Conservation (phyloP, 1,140 invertebrate genomes). For the Conus ventricosus region DNA sequence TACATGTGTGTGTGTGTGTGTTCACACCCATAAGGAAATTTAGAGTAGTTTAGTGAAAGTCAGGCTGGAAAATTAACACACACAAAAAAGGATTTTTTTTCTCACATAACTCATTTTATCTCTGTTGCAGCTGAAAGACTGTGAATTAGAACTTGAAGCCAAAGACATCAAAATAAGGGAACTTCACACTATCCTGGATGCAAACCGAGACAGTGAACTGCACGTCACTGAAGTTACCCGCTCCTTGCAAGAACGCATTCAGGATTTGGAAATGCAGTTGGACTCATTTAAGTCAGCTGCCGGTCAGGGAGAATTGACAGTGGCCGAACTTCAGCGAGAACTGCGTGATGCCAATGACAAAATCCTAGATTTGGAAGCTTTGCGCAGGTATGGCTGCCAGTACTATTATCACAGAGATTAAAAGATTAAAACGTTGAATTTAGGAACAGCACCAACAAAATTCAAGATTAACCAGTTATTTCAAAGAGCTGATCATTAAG, state of each 20-base stretch:
- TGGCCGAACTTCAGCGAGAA: slow-evolving; percentile 68
- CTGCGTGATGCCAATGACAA: slow-evolving; percentile 65
- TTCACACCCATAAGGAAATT: too few species aligned
- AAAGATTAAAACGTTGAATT: too few species aligned
- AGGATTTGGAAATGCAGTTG: slow-evolving; percentile 65
- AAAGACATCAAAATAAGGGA: slow-evolving; percentile 71
- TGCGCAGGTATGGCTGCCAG: slow-evolving; percentile 60
- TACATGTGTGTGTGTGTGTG: too few species aligned
- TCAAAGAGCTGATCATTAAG: too few species aligned
- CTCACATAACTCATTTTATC: too few species aligned
- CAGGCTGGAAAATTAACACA: too few species aligned
- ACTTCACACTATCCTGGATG: slow-evolving; percentile 62
- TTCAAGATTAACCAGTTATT: too few species aligned
- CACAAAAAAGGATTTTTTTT: too few species aligned
- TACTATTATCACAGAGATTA: too few species aligned
- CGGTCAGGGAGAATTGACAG: slow-evolving; percentile 68
- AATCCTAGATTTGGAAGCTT: slow-evolving; percentile 70
- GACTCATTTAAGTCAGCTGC: slow-evolving; percentile 67
- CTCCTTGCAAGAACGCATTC: slow-evolving; percentile 62
- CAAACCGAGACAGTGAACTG: slow-evolving; percentile 63
- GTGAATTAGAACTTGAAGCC: slow-evolving; percentile 64
- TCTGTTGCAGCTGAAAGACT: slow-evolving; percentile 58
- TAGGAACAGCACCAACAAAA: too few species aligned
- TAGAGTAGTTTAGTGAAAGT: too few species aligned
- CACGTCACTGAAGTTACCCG: slow-evolving; percentile 61